A percentile compares a stretch with the other conserved stretches of the same genome.
These are phyloP conservation scores for Drosophila histrio DNA, from an alignment of 2,888 invertebrate genomes.

Conservation along the genomic window DNA sequence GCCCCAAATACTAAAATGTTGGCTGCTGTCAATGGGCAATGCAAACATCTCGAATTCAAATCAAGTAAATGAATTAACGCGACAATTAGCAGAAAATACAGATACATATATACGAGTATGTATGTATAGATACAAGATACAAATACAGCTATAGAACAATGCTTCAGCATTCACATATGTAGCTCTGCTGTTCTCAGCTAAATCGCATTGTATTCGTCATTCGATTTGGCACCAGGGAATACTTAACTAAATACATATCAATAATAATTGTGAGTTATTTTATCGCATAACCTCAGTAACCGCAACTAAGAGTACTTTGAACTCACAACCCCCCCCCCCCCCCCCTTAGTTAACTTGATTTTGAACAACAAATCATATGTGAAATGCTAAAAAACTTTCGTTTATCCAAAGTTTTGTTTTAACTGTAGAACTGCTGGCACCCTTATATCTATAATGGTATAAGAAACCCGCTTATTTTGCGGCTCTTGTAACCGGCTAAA, in stretches of 20 bases:
- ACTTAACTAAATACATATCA: slow-evolving; percentile 8
- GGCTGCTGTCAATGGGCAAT: slow-evolving; percentile 39
- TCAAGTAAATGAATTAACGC: slow-evolving; percentile 45
- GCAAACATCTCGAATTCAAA: slow-evolving; percentile 49
- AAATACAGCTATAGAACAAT: slow-evolving; percentile 6
- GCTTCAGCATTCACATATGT: slow-evolving; percentile 10
- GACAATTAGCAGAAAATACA: slow-evolving; percentile 29
- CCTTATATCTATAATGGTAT: slow-evolving; percentile 5
- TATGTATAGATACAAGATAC: background rate
- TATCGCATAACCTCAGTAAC: background rate
- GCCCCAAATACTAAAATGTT: slow-evolving; percentile 60
- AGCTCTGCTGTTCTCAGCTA: background rate
- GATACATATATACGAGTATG: background rate
- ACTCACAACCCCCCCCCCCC: slow-evolving; percentile 3
- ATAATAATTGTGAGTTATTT: slow-evolving; percentile 1
- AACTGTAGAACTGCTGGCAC: slow-evolving; percentile 11
- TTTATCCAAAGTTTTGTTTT: background rate
- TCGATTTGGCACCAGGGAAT: slow-evolving; percentile 1
- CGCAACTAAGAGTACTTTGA: slow-evolving; percentile 1
- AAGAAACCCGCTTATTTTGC: background rate
- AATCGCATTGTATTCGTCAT: slow-evolving; percentile 8
- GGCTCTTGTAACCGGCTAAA: slow-evolving; percentile 7
- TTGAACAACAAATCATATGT: background rate
- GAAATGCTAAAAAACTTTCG: background rate
- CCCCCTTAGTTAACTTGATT: background rate